These are phyloP conservation scores for Coccyzus lansbergi DNA, from an alignment of 2,797 vertebrate species.

Conservation along the genomic window DNA sequence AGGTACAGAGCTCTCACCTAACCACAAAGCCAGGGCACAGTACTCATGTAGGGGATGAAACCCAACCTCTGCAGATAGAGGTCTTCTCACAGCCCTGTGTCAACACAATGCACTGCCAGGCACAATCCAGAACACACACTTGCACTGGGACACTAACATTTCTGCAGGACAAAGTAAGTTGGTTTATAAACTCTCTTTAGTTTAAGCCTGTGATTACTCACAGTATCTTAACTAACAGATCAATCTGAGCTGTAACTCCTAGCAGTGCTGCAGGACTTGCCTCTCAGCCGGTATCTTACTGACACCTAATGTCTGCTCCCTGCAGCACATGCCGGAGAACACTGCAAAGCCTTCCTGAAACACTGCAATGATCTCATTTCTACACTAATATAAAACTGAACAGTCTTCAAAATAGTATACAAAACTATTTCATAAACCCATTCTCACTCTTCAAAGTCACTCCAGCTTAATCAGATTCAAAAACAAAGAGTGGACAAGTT, in stretches of 20 bases:
- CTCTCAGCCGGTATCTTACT: conserved; percentile 47
- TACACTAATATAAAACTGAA: not conserved
- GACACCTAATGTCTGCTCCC: conserved; percentile 73
- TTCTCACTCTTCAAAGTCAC: not conserved
- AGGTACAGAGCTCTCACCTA: not conserved
- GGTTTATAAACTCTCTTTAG: not conserved
- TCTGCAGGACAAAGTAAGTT: not conserved
- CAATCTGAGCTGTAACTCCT: rapidly evolving
- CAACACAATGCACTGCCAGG: not conserved
- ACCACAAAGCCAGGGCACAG: not conserved
- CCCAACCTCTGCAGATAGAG: not conserved
- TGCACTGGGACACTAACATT: not conserved
- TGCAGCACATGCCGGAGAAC: not conserved
- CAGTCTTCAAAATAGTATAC: not conserved
- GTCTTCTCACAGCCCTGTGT: not conserved
- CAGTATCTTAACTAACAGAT: not conserved
- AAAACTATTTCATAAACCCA: not conserved
- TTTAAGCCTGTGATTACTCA: not conserved
- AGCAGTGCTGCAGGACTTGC: rapidly evolving
- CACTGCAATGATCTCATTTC: not conserved
- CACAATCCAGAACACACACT: not conserved
- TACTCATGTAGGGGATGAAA: not conserved
- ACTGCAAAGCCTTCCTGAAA: not conserved
- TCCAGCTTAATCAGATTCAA: not conserved
- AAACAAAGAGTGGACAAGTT: not conserved